Percentiles rank a stretch among this genome's conserved stretches.
phyloP scores from a whole-genome alignment of 1,140 invertebrate species.

The Bombus cullumanus region DNA sequence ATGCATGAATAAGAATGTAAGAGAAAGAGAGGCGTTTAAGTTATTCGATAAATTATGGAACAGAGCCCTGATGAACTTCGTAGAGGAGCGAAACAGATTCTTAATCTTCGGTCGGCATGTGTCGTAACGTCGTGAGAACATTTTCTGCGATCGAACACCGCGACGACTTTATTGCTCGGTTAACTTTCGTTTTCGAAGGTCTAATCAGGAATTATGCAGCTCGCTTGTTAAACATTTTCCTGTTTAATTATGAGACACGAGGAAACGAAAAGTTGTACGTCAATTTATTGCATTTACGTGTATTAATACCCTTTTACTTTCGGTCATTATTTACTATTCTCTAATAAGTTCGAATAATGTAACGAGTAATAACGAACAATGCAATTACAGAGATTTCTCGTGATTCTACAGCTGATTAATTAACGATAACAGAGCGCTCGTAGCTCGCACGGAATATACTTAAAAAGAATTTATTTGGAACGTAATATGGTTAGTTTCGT shows the following conservation, averaged over 20 bases:
- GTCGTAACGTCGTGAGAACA: constrained; percentile 57
- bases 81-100: constrained; percentile 8
- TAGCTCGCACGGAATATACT: background rate
- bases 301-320: background rate
- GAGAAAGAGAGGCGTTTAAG: background rate
- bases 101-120: constrained; percentile 28
- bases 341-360: background rate
- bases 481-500: background rate
- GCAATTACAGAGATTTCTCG: background rate
- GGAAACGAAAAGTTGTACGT: background rate
- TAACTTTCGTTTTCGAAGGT: constrained; percentile 72
- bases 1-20: background rate
- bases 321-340: background rate
- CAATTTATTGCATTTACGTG: background rate
- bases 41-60: constrained; percentile 47
- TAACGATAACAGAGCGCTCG: background rate
- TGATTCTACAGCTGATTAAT: background rate
- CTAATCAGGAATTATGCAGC: constrained; percentile 58
- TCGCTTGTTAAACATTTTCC: constrained; percentile 11
- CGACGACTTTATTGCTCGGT: constrained; percentile 38
- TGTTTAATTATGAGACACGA: constrained; percentile 6
- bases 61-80: constrained; percentile 12
- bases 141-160: constrained; percentile 39
- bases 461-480: background rate
- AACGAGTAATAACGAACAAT: background rate